Conservation (phyloP, 2,113 vertebrate genomes). For the Amazona guildingii region DNA sequence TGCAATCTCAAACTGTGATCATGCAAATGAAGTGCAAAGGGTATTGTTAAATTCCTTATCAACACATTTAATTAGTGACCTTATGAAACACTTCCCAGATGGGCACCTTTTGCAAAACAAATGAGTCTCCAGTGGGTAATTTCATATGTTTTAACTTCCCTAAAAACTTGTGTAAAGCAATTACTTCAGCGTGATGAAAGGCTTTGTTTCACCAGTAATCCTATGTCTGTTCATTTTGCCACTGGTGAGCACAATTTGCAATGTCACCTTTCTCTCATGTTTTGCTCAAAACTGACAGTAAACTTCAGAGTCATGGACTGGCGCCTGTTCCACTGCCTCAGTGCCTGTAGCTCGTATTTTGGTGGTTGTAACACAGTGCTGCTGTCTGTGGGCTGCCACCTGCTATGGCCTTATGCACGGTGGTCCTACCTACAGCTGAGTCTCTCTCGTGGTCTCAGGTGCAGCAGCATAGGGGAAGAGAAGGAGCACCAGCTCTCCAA, state of each 20-base stretch:
- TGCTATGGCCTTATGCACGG: not conserved
- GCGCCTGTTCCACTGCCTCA: not conserved
- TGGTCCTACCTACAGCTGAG: not conserved
- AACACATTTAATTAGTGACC: conserved; percentile 63
- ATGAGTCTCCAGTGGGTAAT: not conserved
- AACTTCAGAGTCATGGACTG: not conserved
- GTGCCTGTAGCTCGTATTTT: not conserved
- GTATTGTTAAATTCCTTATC: conserved; percentile 44
- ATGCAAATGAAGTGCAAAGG: conserved; percentile 27
- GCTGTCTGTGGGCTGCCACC: not conserved
- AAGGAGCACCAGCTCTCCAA: not conserved
- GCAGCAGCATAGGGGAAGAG: not conserved
- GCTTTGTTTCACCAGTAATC: not conserved
- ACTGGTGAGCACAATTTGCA: not conserved
- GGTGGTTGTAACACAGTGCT: not conserved
- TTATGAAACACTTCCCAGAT: conserved; percentile 23
- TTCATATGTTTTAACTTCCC: conserved; percentile 27
- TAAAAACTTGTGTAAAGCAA: not conserved
- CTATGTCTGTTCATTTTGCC: not conserved
- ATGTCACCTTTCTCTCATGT: not conserved
- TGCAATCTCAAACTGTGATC: not conserved
- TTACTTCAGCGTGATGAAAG: not conserved
- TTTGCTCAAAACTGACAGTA: not conserved
- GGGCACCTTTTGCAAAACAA: conserved; percentile 20
- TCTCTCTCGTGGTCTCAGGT: not conserved